Evolutionary conservation across 2,888 invertebrate species (phyloP).

Genomic region (Byasa hedistus): DNA sequence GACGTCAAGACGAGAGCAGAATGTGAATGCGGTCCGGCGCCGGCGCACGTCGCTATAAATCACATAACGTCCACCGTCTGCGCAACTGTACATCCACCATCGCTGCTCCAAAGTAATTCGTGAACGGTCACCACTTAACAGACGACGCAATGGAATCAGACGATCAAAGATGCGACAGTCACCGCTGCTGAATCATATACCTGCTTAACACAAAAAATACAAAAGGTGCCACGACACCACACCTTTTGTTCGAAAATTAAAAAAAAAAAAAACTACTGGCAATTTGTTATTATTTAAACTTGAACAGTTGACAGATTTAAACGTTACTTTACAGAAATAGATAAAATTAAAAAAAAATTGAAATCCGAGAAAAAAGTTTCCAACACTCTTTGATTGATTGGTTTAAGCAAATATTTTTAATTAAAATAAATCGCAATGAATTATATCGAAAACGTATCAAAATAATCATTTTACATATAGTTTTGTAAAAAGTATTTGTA

Average conservation of each 20-base stretch:
- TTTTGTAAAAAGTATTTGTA: neutral
- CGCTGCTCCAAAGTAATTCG: slow-evolving; percentile 37
- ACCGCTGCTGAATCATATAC: slow-evolving; percentile 46
- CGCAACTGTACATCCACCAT: slow-evolving; percentile 32
- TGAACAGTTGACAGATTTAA: neutral
- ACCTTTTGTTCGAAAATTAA: slow-evolving; percentile 41
- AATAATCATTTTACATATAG: too few species aligned
- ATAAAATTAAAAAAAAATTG: too few species aligned
- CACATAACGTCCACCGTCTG: slow-evolving; percentile 38
- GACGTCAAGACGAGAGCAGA: slow-evolving; percentile 47
- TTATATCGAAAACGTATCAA: too few species aligned
- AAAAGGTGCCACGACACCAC: slow-evolving; percentile 39
- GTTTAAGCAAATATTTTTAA: too few species aligned
- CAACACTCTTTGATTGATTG: too few species aligned
- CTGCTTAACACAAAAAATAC: slow-evolving; percentile 45
- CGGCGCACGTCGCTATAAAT: slow-evolving; percentile 53
- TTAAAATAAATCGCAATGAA: too few species aligned
- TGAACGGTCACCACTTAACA: slow-evolving; percentile 28
- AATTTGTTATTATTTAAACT: slow-evolving; percentile 7
- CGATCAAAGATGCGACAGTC: slow-evolving; percentile 31
- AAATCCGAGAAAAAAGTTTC: too few species aligned
- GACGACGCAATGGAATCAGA: slow-evolving; percentile 33
- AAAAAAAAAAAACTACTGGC: slow-evolving; percentile 22
- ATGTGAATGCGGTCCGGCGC: slow-evolving; percentile 51
- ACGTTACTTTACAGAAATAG: too few species aligned